A percentile compares a stretch with the other conserved stretches of the same genome.
These are phyloP conservation scores for Muschampia plurimacula DNA, from an alignment of 2,888 invertebrate species.

Conservation along the genomic window DNA sequence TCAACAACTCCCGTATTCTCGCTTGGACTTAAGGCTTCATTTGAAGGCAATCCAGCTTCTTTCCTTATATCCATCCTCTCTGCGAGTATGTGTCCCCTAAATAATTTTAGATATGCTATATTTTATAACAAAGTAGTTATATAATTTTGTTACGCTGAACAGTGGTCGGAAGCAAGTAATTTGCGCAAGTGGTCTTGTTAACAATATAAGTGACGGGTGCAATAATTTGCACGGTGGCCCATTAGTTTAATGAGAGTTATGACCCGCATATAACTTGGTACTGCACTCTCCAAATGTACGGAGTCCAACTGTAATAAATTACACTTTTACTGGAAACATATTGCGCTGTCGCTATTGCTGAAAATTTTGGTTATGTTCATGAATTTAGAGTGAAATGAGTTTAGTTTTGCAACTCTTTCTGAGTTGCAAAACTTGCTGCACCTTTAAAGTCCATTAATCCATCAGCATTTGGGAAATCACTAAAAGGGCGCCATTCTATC, in stretches of 20 bases:
- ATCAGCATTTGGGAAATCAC: too few relatives aligned
- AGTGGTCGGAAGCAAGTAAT: constrained; percentile 48
- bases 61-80: too few relatives aligned
- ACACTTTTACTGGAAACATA: neutral
- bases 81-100: too few relatives aligned
- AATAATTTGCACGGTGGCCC: constrained; percentile 55
- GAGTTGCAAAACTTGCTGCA: neutral
- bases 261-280: constrained; percentile 54
- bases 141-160: constrained; percentile 51
- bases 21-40: too few relatives aligned
- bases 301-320: constrained; percentile 3
- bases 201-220: constrained; percentile 51
- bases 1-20: too few relatives aligned
- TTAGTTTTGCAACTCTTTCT: neutral
- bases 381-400: neutral
- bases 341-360: neutral
- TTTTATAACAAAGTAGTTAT: constrained; percentile 41
- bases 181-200: constrained; percentile 60
- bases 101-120: neutral
- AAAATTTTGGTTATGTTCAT: neutral
- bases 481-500: too few relatives aligned
- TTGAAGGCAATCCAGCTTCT: too few relatives aligned
- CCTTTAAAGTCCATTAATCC: neutral
- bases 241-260: constrained; percentile 64
- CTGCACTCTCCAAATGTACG: constrained; percentile 12